Conservation (phyloP, 1,140 invertebrate genomes). For the Apis laboriosa region DNA sequence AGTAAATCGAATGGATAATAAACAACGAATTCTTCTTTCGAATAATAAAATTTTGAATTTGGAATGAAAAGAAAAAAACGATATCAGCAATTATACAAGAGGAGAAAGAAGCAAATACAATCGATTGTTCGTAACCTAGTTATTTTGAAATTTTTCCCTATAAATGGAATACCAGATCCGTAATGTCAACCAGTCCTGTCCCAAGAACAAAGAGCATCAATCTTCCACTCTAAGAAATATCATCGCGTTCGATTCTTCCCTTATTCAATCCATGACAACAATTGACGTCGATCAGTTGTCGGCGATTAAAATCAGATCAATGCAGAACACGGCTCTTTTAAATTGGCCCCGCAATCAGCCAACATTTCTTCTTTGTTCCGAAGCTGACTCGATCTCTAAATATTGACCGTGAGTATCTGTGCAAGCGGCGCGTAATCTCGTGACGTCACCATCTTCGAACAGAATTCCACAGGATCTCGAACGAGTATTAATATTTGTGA, state of each 20-base stretch:
- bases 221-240: background rate
- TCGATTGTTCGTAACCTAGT: background rate
- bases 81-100: no score
- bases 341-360: background rate
- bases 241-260: no score
- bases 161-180: background rate
- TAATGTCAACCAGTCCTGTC: background rate
- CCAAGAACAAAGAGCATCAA: background rate
- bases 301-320: slow-evolving; percentile 12
- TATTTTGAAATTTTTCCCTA: background rate
- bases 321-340: background rate
- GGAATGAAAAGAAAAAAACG: no score
- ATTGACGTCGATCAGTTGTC: slow-evolving; percentile 8
- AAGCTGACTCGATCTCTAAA: slow-evolving; percentile 34
- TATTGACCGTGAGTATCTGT: slow-evolving; percentile 29
- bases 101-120: no score
- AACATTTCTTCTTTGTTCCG: slow-evolving; percentile 14
- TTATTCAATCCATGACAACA: background rate
- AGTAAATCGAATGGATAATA: no score
- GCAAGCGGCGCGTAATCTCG: background rate
- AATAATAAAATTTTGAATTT: no score
- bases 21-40: no score
- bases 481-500: slow-evolving; percentile 44
- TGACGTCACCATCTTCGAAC: slow-evolving; percentile 14
- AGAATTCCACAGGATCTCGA: background rate